Conservation (phyloP, 2,113 vertebrate species). For the Centropristis striata region DNA sequence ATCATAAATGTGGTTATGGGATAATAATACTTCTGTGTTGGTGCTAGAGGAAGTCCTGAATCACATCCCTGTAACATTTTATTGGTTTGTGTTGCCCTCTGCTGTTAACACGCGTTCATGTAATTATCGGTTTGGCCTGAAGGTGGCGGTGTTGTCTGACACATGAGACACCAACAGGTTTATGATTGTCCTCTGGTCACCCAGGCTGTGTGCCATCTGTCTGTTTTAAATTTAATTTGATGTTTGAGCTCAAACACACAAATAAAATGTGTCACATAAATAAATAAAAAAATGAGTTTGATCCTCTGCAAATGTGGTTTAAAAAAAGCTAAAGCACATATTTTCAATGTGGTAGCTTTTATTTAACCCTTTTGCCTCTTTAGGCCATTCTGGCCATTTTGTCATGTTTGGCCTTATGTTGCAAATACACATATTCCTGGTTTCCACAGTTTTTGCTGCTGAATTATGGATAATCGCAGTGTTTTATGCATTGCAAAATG, state of each 20-base stretch:
- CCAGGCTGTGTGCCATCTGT: neutral
- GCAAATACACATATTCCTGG: too few relatives aligned
- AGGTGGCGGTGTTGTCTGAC: slow-evolving; percentile 36
- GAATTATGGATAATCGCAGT: too few relatives aligned
- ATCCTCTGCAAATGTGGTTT: too few relatives aligned
- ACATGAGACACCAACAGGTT: neutral
- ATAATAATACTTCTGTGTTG: neutral
- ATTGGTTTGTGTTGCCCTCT: slow-evolving; percentile 53
- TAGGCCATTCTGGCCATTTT: too few relatives aligned
- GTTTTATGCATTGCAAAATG: too few relatives aligned
- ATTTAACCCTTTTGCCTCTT: too few relatives aligned
- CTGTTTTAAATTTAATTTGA: neutral
- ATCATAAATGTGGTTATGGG: neutral
- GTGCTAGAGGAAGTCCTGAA: neutral
- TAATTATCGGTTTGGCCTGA: slow-evolving; percentile 4
- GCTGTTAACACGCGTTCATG: neutral
- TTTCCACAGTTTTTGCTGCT: too few relatives aligned
- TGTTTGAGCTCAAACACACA: neutral
- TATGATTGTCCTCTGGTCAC: neutral
- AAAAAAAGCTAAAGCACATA: too few relatives aligned
- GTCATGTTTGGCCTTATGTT: too few relatives aligned
- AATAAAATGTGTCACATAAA: neutral
- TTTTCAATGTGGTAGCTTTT: too few relatives aligned
- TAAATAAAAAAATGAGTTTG: neutral
- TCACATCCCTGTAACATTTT: neutral